Evolutionary conservation across 1,140 invertebrate species (phyloP), one percentile per base, ranked within the genome.

Genomic region (Coboldia fuscipes): DNA sequence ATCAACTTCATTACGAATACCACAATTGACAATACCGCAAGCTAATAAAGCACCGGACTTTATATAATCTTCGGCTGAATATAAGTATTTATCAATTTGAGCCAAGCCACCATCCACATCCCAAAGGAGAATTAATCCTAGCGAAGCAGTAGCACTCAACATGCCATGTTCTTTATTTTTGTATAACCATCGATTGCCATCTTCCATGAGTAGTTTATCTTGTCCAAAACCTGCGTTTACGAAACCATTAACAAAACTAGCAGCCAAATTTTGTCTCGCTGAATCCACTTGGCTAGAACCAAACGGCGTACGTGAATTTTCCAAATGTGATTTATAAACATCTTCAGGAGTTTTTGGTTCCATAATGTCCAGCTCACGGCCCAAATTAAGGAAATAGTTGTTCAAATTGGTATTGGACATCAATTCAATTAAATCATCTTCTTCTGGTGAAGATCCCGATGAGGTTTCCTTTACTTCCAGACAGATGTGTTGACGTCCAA

Each of bases 91-190:
- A 58, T 99, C 96, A 45, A 98, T 98, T 39, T 93, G 89, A 1
- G 88, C 92, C 12, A 99, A 62, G 41, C 94, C 93, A 28, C 90
- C 90, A 53, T 99, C 94, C 2, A 99, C 89, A 60, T 99, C 94
- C 96, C 96, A 99, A 2, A 98, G 56, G 16, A 97, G 68, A 39
- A 72, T 68, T 33, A 98, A 65, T 30, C 96, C 96, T 2, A 97
- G 60, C 0, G 92, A 96, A 1, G 94, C 96, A 2, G 92, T 94
- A 2, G 96, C 92, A 57, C 88, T 94, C 4, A 99, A 57, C 89
- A 97, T 97, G 29, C 83, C 93, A 57, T 97, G 90, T 54, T 99
- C 94, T 60, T 97, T 98, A 56, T 98, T 97, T 51, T 98, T 98
- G 49, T 94, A 94, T 44, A 99, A 66, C 93, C 93, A 99, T 48